Conservation (phyloP, 2,113 vertebrate genomes). For the Panthera leo region DNA sequence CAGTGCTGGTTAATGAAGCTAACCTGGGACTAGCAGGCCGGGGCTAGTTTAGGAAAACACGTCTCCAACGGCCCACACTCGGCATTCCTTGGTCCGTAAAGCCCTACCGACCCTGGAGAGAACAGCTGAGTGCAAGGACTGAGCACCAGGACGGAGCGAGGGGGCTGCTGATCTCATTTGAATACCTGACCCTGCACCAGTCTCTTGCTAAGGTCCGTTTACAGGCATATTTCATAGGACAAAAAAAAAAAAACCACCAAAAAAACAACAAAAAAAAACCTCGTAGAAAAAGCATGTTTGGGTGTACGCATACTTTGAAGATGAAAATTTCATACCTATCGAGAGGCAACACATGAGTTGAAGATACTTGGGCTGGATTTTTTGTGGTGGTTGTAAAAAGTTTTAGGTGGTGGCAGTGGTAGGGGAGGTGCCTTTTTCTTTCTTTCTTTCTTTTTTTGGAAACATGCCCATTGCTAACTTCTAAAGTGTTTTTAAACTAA, state of each 20-base stretch:
- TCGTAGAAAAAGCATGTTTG: background rate
- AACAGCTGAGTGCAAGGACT: background rate
- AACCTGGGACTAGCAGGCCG: background rate
- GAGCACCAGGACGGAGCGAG: background rate
- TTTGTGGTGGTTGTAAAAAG: background rate
- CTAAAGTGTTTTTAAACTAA: slow-evolving; percentile 80
- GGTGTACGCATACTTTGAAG: background rate
- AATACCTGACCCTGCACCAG: background rate
- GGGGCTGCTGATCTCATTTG: background rate
- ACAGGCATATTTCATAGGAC: background rate
- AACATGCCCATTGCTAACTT: slow-evolving; percentile 55
- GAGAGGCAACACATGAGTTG: background rate
- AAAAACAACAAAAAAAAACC: background rate
- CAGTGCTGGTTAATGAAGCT: slow-evolving; percentile 53
- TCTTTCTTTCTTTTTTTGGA: background rate
- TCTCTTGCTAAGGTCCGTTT: background rate
- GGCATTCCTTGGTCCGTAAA: background rate
- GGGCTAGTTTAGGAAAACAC: background rate
- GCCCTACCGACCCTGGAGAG: background rate
- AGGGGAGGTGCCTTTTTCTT: background rate
- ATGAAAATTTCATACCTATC: background rate
- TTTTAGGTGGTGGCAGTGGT: background rate
- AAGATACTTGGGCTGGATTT: background rate
- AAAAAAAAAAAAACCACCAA: background rate
- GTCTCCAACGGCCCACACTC: background rate